A percentile compares a stretch with the other conserved stretches of the same genome.
These are phyloP conservation scores for Myotis daubentonii DNA, from an alignment of 2,797 vertebrate genomes.

Conservation along the genomic window DNA sequence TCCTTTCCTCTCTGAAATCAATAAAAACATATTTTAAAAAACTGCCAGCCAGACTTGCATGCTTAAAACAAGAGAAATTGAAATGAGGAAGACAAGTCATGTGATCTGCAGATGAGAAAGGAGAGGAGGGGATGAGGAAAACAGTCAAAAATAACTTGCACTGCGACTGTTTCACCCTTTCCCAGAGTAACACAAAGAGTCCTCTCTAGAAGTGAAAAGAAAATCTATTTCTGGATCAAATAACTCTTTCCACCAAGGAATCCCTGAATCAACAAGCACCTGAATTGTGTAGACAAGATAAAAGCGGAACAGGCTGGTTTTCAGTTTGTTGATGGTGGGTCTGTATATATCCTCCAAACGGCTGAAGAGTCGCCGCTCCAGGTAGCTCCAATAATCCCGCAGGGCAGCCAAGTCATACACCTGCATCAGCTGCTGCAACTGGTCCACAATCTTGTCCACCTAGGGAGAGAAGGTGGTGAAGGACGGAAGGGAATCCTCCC, in stretches of 20 bases:
- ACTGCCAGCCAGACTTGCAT: background rate
- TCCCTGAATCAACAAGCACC: constrained; percentile 83
- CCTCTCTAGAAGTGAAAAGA: background rate
- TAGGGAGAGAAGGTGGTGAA: constrained; percentile 72
- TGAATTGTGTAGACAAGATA: constrained; percentile 95
- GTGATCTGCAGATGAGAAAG: background rate
- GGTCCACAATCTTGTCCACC: constrained; percentile 98
- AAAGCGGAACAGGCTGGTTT: constrained; percentile 95
- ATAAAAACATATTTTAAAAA: background rate
- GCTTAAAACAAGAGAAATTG: constrained; percentile 35
- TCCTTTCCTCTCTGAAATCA: too few relatives aligned
- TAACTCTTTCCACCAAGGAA: background rate
- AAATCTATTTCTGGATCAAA: constrained; percentile 35
- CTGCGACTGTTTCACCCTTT: background rate
- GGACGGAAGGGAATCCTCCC: background rate
- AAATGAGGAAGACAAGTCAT: constrained; percentile 37
- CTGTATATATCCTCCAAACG: constrained; percentile 95
- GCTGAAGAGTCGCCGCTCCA: constrained; percentile 94
- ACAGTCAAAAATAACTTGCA: constrained; percentile 1
- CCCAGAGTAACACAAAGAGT: background rate
- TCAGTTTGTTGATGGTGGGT: constrained; percentile 94
- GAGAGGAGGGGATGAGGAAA: background rate
- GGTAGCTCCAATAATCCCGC: constrained; percentile 95
- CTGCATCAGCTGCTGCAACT: constrained; percentile 94
- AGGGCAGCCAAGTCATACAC: constrained; percentile 91